Conservation (phyloP, 2,888 invertebrate genomes). For the Heteropelma amictum region DNA sequence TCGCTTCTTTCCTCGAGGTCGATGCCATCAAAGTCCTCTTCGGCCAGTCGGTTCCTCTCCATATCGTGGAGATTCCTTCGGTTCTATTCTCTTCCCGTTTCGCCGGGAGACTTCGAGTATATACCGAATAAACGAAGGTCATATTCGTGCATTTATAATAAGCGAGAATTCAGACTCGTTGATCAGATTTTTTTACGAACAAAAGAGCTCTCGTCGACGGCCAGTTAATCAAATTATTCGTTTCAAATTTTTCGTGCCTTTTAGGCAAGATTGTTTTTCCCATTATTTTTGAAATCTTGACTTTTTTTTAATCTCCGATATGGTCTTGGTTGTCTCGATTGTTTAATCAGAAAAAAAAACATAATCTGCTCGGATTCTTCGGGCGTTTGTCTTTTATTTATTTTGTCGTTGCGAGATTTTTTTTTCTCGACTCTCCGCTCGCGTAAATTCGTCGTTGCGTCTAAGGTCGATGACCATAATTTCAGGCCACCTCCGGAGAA, state of each 20-base stretch:
- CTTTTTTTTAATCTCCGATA: no score
- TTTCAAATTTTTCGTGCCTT: no score
- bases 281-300: no score
- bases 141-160: no score
- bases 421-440: not conserved
- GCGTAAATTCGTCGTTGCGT: slow-evolving; percentile 18
- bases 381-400: not conserved
- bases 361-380: no score
- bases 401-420: not conserved
- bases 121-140: not conserved
- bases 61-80: slow-evolving; percentile 40
- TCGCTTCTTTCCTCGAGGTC: slow-evolving; percentile 51
- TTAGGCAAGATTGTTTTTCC: no score
- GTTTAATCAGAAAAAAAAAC: no score
- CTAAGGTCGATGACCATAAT: slow-evolving; percentile 32
- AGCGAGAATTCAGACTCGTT: no score
- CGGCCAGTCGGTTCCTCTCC: slow-evolving; percentile 16
- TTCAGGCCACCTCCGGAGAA: slow-evolving; percentile 16
- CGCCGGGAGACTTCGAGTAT: not conserved
- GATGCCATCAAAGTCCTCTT: slow-evolving; percentile 51
- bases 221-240: no score
- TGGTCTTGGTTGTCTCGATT: no score
- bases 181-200: no score
- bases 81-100: slow-evolving; percentile 28
- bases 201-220: no score